Evolutionary conservation across 2,113 vertebrate species (phyloP).

Genomic region (Hydropotes inermis): DNA sequence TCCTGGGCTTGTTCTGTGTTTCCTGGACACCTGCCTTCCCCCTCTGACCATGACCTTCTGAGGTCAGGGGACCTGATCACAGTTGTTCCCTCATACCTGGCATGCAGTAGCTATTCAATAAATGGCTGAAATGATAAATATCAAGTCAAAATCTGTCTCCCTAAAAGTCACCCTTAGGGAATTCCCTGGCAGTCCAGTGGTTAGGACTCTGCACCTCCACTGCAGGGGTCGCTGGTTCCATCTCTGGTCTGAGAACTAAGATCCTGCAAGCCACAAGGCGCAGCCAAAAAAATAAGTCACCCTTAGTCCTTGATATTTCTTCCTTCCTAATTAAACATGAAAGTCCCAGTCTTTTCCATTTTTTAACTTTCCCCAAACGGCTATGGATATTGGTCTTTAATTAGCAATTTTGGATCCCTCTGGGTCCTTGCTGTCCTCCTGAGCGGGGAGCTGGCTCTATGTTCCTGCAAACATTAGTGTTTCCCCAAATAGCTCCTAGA

Average conservation of each 20-base stretch:
- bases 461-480: constrained; percentile 57
- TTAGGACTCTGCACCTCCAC: neutral
- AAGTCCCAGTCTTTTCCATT: neutral
- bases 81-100: neutral
- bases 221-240: neutral
- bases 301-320: neutral
- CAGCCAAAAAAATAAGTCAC: neutral
- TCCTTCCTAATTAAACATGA: constrained; percentile 51
- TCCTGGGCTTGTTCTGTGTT: neutral
- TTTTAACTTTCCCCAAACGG: constrained; percentile 26
- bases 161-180: neutral
- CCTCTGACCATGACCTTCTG: neutral
- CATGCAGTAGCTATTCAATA: neutral
- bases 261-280: neutral
- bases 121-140: neutral
- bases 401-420: constrained; percentile 37
- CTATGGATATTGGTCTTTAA: constrained; percentile 49
- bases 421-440: constrained; percentile 22
- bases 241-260: neutral
- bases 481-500: constrained; percentile 70
- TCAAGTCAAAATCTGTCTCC: constrained; percentile 1
- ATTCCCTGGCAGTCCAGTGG: neutral
- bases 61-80: neutral
- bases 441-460: constrained; percentile 34
- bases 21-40: neutral